Evolutionary conservation across 2,888 invertebrate species (phyloP).

Genomic region (Drosophila engyochracea): DNA sequence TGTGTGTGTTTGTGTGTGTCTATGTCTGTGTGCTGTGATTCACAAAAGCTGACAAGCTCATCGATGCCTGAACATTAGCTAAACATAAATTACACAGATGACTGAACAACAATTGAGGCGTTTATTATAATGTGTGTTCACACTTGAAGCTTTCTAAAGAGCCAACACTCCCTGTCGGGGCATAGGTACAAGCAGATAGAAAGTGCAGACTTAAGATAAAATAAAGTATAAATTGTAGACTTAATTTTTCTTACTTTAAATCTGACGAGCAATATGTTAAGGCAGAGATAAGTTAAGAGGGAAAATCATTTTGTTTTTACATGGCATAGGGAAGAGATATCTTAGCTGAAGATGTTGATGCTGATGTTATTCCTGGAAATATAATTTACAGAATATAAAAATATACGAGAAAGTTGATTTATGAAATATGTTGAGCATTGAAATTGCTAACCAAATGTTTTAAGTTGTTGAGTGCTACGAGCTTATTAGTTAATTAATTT

Average conservation of each 20-base stretch:
- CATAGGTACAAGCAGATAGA: constrained; percentile 14
- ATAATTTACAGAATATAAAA: neutral
- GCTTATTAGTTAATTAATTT: too few species aligned
- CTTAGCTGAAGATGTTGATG: too few species aligned
- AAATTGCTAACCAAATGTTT: neutral
- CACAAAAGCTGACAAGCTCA: constrained; percentile 81
- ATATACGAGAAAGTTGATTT: neutral
- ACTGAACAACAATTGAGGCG: constrained; percentile 82
- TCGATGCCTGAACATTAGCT: constrained; percentile 84
- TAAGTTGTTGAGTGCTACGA: neutral
- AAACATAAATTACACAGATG: constrained; percentile 83
- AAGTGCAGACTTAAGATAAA: constrained; percentile 29
- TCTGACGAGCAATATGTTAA: constrained; percentile 18
- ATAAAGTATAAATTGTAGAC: constrained; percentile 13
- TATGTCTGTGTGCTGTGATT: constrained; percentile 65
- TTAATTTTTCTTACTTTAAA: constrained; percentile 9
- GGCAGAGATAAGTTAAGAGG: constrained; percentile 2
- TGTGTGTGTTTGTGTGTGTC: constrained; percentile 35
- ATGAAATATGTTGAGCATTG: neutral
- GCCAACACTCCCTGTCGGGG: constrained; percentile 15
- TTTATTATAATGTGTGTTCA: constrained; percentile 83
- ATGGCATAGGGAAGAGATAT: too few species aligned
- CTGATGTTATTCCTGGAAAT: neutral
- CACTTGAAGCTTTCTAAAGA: constrained; percentile 73
- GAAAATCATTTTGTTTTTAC: neutral